Evolutionary conservation across 2,888 invertebrate genomes (phyloP), one percentile per base, ranked within the genome.

Genomic region (Temnothorax rugatulus): DNA sequence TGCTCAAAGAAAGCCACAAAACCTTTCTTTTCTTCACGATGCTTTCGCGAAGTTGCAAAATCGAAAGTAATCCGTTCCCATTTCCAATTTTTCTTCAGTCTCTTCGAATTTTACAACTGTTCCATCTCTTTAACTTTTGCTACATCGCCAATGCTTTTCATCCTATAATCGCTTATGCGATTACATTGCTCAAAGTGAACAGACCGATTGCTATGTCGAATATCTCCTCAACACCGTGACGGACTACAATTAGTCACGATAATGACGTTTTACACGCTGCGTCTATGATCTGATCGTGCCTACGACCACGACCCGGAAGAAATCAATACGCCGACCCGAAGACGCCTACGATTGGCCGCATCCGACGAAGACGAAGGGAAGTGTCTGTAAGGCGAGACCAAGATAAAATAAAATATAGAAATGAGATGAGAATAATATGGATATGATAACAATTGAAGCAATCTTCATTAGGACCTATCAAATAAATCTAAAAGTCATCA

Each of bases 251-350:
- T 91, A 91, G 86, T 85, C 71, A 41, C 82, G 52, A 64, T 66
- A 66, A 86, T 90, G 86, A 91, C 88, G 86, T 89, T 73, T 89
- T 86, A 73, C 83, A 47, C 54, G 74, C 77, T 77, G 61, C 89
- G 64, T 82, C 85, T 87, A 61, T 82, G 77, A 87, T 87, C 83
- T 86, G 90, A 90, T 90, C 89, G 88, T 76, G 83, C 83, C 83
- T 83, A 25, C 18, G 82, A 87, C 84, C 82, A 84, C 88, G 82
- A 82, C 86, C 84, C 86, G 90, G 85, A 89, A 90, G 89, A 89
- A 89, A 90, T 90, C 89, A 89, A 90, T 90, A 90, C 86, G 50
- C 73, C 89, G 89, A 85, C 84, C 83, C 82, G 74, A 84, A 88
- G 89, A 89, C 83, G 88, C 81, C 85, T 84, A 77, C 44, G 73